phyloP scores from a whole-genome alignment of 1,140 invertebrate species.

The Plectus sambesii region DNA sequence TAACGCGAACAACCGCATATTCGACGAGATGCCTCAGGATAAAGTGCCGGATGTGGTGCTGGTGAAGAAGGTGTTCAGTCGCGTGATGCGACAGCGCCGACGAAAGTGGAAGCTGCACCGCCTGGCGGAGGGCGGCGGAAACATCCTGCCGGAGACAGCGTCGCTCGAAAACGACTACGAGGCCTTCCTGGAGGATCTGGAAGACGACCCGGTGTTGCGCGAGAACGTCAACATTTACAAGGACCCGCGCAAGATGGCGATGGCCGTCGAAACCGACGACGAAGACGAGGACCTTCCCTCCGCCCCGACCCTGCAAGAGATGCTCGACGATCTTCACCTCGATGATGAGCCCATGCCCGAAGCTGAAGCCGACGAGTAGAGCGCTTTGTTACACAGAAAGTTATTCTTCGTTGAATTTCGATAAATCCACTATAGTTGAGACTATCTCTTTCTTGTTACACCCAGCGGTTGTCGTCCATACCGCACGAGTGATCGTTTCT shows the following conservation, averaged over 20 bases:
- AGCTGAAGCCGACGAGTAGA: no score
- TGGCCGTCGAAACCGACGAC: constrained; percentile 44
- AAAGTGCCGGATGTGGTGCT: constrained; percentile 49
- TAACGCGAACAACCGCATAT: constrained; percentile 39
- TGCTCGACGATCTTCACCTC: constrained; percentile 76
- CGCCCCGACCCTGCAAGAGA: constrained; percentile 78
- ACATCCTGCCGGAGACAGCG: constrained; percentile 35
- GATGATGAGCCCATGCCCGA: constrained; percentile 40
- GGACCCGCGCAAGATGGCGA: constrained; percentile 46
- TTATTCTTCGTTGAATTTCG: no score
- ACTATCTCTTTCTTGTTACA: no score
- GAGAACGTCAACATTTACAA: constrained; percentile 88
- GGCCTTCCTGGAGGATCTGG: constrained; percentile 82
- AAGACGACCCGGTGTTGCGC: constrained; percentile 77
- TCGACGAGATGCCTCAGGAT: constrained; percentile 35
- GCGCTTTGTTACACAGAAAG: no score
- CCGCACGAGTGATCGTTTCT: no score
- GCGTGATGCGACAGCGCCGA: constrained; percentile 58
- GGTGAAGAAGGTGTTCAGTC: constrained; percentile 79
- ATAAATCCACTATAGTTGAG: no score
- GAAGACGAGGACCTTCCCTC: constrained; percentile 61
- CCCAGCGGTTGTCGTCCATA: no score
- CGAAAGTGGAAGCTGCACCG: constrained; percentile 87
- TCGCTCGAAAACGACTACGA: constrained; percentile 38
- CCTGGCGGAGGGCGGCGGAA: constrained; percentile 54